A percentile compares a stretch with the other conserved stretches of the same genome.
Evolutionary conservation across 2,888 invertebrate species (phyloP).

Genomic region (Priocnemis perturbator): DNA sequence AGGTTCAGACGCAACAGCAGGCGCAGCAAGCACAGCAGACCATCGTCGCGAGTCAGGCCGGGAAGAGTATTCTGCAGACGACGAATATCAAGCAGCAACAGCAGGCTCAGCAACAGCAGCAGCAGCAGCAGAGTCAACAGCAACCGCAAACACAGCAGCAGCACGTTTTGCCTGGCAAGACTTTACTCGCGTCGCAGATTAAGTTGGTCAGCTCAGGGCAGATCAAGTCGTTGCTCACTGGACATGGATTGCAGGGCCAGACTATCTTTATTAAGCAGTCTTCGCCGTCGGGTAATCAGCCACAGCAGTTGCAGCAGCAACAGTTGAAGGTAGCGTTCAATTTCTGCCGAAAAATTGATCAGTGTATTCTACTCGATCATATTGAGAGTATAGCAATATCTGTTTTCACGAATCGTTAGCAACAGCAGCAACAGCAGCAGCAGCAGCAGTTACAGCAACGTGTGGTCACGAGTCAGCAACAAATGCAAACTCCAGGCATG

Average conservation of each 20-base stretch:
- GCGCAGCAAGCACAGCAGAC: constrained; percentile 31
- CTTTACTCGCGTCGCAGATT: constrained; percentile 71
- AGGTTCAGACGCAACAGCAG: constrained; percentile 62
- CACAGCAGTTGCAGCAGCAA: constrained; percentile 72
- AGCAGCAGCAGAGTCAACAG: constrained; percentile 60
- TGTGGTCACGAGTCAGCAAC: constrained; percentile 67
- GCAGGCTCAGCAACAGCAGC: constrained; percentile 53
- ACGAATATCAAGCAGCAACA: constrained; percentile 64
- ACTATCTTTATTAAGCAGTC: constrained; percentile 73
- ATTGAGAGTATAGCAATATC: no score
- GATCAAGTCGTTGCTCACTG: constrained; percentile 71
- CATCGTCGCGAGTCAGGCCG: constrained; percentile 43
- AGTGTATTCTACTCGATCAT: background rate
- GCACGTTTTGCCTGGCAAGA: constrained; percentile 72
- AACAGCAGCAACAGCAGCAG: constrained; percentile 67
- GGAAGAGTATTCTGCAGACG: constrained; percentile 65
- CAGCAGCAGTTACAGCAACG: constrained; percentile 53
- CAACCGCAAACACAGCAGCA: constrained; percentile 60
- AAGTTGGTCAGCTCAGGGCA: constrained; percentile 73
- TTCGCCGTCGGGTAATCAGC: constrained; percentile 62
- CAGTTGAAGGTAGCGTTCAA: constrained; percentile 73
- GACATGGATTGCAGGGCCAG: constrained; percentile 73
- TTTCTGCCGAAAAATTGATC: background rate
- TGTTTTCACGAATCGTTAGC: constrained; percentile 49
- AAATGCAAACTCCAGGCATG: constrained; percentile 68